Percentiles rank a stretch among this genome's conserved stretches.
Evolutionary conservation across 1,140 invertebrate species (phyloP).

Genomic region (Drosophila fuyamai): DNA sequence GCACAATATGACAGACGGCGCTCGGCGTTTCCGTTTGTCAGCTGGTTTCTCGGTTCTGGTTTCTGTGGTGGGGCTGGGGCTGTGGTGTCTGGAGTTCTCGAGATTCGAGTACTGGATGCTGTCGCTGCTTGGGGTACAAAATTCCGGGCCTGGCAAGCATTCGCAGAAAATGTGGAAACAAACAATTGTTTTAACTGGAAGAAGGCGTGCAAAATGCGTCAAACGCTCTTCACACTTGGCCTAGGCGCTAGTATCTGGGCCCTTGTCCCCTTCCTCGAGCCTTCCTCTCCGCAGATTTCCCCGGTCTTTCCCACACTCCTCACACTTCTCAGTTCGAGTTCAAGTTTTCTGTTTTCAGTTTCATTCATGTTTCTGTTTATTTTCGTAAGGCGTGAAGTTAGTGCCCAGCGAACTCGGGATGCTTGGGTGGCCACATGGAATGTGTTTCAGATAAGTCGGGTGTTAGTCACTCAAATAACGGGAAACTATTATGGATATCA

Average conservation of each 20-base stretch:
- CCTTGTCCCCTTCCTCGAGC: not conserved
- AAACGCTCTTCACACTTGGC: conserved; percentile 65
- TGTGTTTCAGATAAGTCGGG: conserved; percentile 55
- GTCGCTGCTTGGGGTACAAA: conserved; percentile 76
- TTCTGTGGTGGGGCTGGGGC: conserved; percentile 2
- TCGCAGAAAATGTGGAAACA: conserved; percentile 74
- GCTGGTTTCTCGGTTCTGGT: conserved; percentile 52
- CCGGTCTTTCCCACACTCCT: conserved; percentile 5
- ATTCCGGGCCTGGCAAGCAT: conserved; percentile 54
- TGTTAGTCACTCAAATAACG: conserved; percentile 55
- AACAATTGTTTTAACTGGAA: conserved; percentile 78
- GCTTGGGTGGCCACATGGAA: conserved; percentile 71
- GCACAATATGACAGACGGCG: conserved; percentile 71
- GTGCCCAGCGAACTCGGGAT: conserved; percentile 32
- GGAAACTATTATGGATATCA: conserved; percentile 16
- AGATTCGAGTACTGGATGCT: conserved; percentile 27
- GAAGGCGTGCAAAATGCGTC: conserved; percentile 71
- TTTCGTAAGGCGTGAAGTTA: conserved; percentile 65
- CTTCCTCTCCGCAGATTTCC: not conserved
- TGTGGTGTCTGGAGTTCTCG: conserved; percentile 23
- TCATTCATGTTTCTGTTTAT: conserved; percentile 73
- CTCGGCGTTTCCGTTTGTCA: conserved; percentile 76
- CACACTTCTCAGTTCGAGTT: conserved; percentile 16
- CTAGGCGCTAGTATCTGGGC: conserved; percentile 51
- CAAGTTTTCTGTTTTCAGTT: conserved; percentile 43